Evolutionary conservation across 2,113 vertebrate genomes (phyloP).

Genomic region (Pluvianellus socialis): DNA sequence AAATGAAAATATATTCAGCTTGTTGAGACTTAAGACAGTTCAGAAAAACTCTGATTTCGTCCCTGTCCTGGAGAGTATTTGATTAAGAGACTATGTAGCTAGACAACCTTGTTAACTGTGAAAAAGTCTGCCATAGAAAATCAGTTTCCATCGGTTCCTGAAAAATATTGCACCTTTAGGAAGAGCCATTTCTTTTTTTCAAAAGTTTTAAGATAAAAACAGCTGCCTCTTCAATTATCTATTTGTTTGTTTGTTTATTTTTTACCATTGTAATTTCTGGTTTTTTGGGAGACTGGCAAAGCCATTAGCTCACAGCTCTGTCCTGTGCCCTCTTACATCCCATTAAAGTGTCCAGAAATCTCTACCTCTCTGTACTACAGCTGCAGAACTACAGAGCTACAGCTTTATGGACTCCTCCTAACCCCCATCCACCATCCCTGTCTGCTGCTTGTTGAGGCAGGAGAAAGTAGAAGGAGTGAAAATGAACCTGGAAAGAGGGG

Average conservation of each 20-base stretch:
- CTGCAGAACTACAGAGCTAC: not conserved
- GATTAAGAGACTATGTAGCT: not conserved
- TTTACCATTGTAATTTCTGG: not conserved
- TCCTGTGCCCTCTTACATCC: not conserved
- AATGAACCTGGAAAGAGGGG: not conserved
- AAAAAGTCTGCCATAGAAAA: not conserved
- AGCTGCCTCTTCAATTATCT: not conserved
- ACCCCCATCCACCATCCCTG: rapidly evolving
- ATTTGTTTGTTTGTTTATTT: not conserved
- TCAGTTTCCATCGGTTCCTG: not conserved
- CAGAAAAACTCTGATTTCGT: not conserved
- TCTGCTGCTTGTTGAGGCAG: not conserved
- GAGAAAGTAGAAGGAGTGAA: not conserved
- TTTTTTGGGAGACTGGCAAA: not conserved
- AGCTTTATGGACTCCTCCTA: not conserved
- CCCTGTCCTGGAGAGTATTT: not conserved
- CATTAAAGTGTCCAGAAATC: not conserved
- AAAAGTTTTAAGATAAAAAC: not conserved
- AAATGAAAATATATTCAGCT: not conserved
- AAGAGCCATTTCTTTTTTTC: not conserved
- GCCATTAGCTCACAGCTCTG: not conserved
- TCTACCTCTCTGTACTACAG: not conserved
- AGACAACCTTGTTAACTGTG: not conserved
- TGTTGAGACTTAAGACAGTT: not conserved
- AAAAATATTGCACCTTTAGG: not conserved